phyloP scores from a whole-genome alignment of 2,888 invertebrate species.

The Ctena decussata region DNA sequence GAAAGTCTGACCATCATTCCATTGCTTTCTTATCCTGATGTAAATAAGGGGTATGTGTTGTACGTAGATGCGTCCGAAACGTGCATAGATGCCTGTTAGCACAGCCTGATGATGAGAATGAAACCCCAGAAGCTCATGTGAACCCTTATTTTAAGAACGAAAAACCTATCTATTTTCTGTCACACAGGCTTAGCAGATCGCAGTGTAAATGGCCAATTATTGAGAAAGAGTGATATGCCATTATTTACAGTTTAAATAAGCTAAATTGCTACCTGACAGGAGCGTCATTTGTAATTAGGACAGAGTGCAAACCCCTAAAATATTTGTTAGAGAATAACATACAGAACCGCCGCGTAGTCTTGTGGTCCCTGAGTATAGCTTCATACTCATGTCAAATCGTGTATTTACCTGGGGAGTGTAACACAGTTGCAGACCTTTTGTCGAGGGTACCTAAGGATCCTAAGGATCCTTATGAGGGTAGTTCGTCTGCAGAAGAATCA shows the following conservation, averaged over 20 bases:
- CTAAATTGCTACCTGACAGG: constrained; percentile 19
- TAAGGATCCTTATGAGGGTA: background rate
- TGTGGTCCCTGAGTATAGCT: too few relatives aligned
- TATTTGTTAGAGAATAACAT: too few relatives aligned
- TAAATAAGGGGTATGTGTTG: background rate
- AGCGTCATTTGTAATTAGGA: too few relatives aligned
- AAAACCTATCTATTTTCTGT: background rate
- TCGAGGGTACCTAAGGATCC: background rate
- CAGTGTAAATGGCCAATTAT: background rate
- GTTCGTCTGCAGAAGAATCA: too few relatives aligned
- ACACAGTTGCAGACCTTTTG: background rate
- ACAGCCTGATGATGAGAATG: too few relatives aligned
- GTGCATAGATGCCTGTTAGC: too few relatives aligned
- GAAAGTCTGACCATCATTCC: background rate
- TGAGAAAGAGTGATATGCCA: constrained; percentile 8
- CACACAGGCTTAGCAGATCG: background rate
- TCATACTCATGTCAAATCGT: too few relatives aligned
- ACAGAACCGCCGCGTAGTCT: too few relatives aligned
- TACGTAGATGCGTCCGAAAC: constrained; percentile 19
- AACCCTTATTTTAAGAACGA: too few relatives aligned
- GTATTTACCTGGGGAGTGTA: background rate
- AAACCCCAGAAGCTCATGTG: too few relatives aligned
- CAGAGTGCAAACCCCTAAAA: too few relatives aligned
- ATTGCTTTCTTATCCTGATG: background rate
- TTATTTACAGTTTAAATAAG: too few relatives aligned